phyloP scores from a whole-genome alignment of 2,888 invertebrate species.

The Euzophera pinguis region DNA sequence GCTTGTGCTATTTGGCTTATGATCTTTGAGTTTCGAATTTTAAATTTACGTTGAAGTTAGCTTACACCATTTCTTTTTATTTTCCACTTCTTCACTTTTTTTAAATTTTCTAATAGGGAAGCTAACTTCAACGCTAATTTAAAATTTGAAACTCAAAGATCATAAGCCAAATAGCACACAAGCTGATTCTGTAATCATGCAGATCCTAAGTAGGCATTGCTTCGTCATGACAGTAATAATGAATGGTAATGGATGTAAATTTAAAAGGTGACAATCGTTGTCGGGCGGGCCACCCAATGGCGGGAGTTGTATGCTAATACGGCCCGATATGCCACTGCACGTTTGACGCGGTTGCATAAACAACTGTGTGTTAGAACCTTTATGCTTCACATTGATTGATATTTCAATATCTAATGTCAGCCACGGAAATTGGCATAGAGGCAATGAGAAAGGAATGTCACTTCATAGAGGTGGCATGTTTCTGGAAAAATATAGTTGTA shows the following conservation, averaged over 20 bases:
- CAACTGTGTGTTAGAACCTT: slow-evolving; percentile 44
- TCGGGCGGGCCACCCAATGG: slow-evolving; percentile 68
- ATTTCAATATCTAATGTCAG: slow-evolving; percentile 37
- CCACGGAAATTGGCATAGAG: too few relatives aligned
- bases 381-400: slow-evolving; percentile 43
- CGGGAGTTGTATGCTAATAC: slow-evolving; percentile 39
- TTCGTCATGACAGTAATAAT: slow-evolving; percentile 27
- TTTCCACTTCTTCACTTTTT: too few relatives aligned
- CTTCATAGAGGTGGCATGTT: too few relatives aligned
- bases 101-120: too few relatives aligned
- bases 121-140: neutral
- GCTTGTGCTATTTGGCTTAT: neutral
- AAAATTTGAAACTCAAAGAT: neutral
- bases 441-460: too few relatives aligned
- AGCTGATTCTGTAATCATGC: slow-evolving; percentile 42
- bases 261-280: slow-evolving; percentile 75
- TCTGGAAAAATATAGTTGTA: too few relatives aligned
- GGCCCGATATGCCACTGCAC: slow-evolving; percentile 63
- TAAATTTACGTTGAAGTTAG: neutral
- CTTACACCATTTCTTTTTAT: too few relatives aligned
- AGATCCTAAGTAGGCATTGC: slow-evolving; percentile 47
- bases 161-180: neutral
- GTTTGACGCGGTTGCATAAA: slow-evolving; percentile 64
- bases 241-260: slow-evolving; percentile 72
- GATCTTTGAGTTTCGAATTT: neutral